Percentiles rank a stretch among this genome's conserved stretches.
Conservation (phyloP, 2,797 vertebrate genomes). For the Serranus cabrilla region DNA sequence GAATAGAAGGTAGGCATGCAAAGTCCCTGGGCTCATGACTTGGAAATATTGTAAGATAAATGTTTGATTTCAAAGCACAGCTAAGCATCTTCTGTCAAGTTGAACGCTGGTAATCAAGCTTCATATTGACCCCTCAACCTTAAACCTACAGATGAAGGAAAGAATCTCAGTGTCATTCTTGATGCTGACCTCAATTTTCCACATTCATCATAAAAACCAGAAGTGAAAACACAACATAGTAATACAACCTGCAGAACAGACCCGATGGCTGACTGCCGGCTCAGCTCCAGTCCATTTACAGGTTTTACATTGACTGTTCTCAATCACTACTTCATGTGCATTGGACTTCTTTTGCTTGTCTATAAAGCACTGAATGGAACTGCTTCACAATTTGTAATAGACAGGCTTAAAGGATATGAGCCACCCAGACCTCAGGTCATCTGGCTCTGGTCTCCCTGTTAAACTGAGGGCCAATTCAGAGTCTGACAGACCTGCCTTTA, state of each 20-base stretch:
- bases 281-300: neutral
- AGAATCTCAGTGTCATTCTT: neutral
- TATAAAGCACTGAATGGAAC: conserved; percentile 3
- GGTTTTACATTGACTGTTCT: neutral
- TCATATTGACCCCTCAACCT: neutral
- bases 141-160: neutral
- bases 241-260: neutral
- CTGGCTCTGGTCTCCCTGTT: neutral
- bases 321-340: neutral
- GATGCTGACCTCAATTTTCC: neutral
- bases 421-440: neutral
- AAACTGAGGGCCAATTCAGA: conserved; percentile 6
- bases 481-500: conserved; percentile 1
- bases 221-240: neutral
- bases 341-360: conserved; percentile 9
- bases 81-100: too few relatives aligned
- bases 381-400: neutral
- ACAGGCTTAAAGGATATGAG: conserved; percentile 5
- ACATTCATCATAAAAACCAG: neutral
- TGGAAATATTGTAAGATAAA: too few relatives aligned
- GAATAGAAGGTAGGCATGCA: too few relatives aligned
- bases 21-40: too few relatives aligned
- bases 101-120: neutral
- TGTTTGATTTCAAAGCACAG: too few relatives aligned
- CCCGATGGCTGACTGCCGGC: neutral